Evolutionary conservation across 53 echinoderm and acorn worm genomes (phyloP), one percentile per base, ranked within the genome.

Genomic region (Echinometra lucunter): DNA sequence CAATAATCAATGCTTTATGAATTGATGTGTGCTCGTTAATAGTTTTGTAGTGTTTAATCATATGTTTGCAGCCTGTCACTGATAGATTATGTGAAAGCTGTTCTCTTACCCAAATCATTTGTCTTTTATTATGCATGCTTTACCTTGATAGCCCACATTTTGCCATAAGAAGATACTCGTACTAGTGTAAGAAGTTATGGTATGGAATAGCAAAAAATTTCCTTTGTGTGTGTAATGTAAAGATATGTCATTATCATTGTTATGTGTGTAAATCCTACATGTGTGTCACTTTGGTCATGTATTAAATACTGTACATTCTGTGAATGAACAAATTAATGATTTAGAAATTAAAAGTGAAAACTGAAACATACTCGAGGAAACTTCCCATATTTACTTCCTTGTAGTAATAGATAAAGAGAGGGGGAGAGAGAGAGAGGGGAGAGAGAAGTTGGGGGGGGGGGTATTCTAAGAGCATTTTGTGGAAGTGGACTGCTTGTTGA

Each of bases 181-280:
- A 34, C 32, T 10, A 63, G 32, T 2, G 11, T 69, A 32, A 69
- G 30, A 32, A 32, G 7, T 69, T 10, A 69, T 4, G 69, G 34
- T 69, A 32, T 69, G 32, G 69, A 69, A 63, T 69, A 32, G 21
- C 6, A 66, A 30, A 15, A 32, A 32, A 53, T 11, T 53, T 53
- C 53, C 13, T 53, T 63, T 63, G 4, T 63, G 63, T 63, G 63
- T 63, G 6, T 72, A 30, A 11, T 35, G 35, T 72, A 70, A 70
- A n/a, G 12, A 72, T 72, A 35, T 13, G 5, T 72, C 35, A 28
- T 72, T 34, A 35, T 72, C 1, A 32, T 30, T 66, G 5, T 70
- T 72, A 12, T 72, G 38, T 75, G 75, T 78, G 78, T 78, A 78
- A 78, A 78, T 5, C 78, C 78, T 78, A 42, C 78, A 78, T 78